Conservation (phyloP, 37 sponge, comb jelly and placozoan species). For the Ephydatia muelleri region DNA sequence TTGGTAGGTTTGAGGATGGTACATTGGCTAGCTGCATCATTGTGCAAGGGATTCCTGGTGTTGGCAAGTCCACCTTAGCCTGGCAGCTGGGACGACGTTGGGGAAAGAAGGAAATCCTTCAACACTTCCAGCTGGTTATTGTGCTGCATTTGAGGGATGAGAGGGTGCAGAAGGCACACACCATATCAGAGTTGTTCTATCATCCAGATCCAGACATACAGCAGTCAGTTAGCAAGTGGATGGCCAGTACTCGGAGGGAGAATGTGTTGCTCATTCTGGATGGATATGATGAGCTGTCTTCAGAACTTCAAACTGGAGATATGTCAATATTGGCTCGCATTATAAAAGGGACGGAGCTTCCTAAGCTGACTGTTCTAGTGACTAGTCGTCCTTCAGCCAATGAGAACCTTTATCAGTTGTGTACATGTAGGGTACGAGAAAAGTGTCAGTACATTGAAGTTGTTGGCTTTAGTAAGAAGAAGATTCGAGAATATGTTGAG, state of each 20-base stretch:
- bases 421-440: background rate
- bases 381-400: conserved; percentile 26
- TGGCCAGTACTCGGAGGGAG: background rate
- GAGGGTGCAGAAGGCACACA: background rate
- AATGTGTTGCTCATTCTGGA: conserved; percentile 12
- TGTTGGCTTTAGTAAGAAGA: conserved; percentile 12
- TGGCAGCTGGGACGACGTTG: conserved; percentile 12
- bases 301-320: background rate
- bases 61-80: conserved; percentile 17
- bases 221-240: background rate
- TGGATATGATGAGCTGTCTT: conserved; percentile 25
- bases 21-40: background rate
- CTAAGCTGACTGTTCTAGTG: background rate
- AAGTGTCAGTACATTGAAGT: conserved; percentile 4
- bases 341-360: background rate
- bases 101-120: background rate
- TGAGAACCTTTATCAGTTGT: background rate
- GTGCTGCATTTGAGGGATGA: conserved; percentile 4
- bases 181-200: background rate
- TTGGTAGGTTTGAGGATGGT: background rate
- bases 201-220: background rate
- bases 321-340: background rate
- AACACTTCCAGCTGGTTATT: conserved; percentile 14
- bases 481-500: conserved; percentile 8
- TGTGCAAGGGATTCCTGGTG: conserved; percentile 22